A percentile compares a stretch with the other conserved stretches of the same genome.
These are phyloP conservation scores for Triops longicaudatus DNA, from an alignment of 1,140 invertebrate genomes.

Conservation along the genomic window DNA sequence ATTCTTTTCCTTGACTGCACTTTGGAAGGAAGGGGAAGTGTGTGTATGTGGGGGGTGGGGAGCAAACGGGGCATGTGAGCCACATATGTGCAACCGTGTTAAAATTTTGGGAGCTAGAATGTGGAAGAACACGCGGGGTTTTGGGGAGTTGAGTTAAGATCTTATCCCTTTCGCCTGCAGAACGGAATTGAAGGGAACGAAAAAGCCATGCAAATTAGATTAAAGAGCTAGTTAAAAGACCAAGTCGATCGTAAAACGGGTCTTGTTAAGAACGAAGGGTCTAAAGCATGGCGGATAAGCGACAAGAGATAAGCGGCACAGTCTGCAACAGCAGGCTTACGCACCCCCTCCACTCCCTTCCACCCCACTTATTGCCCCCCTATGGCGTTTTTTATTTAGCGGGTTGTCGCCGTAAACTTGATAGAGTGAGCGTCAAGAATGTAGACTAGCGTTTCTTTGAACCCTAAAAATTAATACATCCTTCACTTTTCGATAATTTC, in stretches of 20 bases:
- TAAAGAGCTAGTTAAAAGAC: neutral
- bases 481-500: neutral
- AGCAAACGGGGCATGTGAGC: too few relatives aligned
- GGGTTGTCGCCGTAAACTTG: neutral
- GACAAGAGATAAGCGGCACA: neutral
- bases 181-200: slow-evolving; percentile 6
- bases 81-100: too few relatives aligned
- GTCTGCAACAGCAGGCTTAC: neutral
- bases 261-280: neutral
- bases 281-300: neutral
- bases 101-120: too few relatives aligned
- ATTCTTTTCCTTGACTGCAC: too few relatives aligned
- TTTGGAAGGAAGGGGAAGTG: too few relatives aligned
- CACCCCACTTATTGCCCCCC: neutral
- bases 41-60: too few relatives aligned
- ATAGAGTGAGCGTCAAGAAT: slow-evolving; percentile 7
- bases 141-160: neutral
- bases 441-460: neutral
- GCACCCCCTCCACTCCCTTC: neutral
- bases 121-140: too few relatives aligned
- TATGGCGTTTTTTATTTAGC: neutral
- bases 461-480: neutral
- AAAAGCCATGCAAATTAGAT: slow-evolving; percentile 2
- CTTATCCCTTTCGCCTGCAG: neutral
- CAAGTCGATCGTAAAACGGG: slow-evolving; percentile 3